These are phyloP conservation scores for Masnerella sp. DNA, from an alignment of 2,888 invertebrate species.

Conservation along the genomic window DNA sequence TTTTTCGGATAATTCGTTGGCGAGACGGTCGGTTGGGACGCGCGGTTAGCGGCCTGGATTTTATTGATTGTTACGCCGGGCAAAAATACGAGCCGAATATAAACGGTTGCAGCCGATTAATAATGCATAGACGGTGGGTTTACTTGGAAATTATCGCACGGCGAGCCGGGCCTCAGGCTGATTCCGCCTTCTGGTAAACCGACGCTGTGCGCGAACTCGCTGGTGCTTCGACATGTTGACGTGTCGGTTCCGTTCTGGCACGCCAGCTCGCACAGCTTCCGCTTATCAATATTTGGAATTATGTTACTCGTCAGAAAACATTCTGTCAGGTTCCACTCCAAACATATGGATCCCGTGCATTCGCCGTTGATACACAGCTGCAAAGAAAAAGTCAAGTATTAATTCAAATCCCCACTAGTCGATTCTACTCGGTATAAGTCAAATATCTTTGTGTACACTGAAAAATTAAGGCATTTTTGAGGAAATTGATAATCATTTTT, in stretches of 20 bases:
- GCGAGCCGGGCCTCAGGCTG: constrained; percentile 95
- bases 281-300: constrained; percentile 86
- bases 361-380: constrained; percentile 93
- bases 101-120: constrained; percentile 27
- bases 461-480: too few relatives aligned
- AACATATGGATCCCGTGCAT: constrained; percentile 96
- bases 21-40: constrained; percentile 16
- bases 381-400: constrained; percentile 43
- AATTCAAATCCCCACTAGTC: constrained; percentile 19
- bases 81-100: constrained; percentile 29
- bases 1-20: constrained; percentile 33
- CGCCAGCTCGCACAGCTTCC: constrained; percentile 96
- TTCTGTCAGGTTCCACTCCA: constrained; percentile 95
- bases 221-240: constrained; percentile 89
- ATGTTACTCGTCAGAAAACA: constrained; percentile 94
- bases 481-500: too few relatives aligned
- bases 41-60: constrained; percentile 44
- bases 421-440: too few relatives aligned
- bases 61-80: constrained; percentile 38
- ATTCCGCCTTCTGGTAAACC: constrained; percentile 89
- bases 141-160: constrained; percentile 98
- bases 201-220: constrained; percentile 87
- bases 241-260: constrained; percentile 91
- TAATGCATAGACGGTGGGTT: constrained; percentile 48
- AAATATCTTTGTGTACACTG: too few relatives aligned